A percentile compares a stretch with the other conserved stretches of the same genome.
These are phyloP conservation scores for Heliocidaris erythrogramma DNA, from an alignment of 35 echinoderm and acorn worm species.

Conservation along the genomic window DNA sequence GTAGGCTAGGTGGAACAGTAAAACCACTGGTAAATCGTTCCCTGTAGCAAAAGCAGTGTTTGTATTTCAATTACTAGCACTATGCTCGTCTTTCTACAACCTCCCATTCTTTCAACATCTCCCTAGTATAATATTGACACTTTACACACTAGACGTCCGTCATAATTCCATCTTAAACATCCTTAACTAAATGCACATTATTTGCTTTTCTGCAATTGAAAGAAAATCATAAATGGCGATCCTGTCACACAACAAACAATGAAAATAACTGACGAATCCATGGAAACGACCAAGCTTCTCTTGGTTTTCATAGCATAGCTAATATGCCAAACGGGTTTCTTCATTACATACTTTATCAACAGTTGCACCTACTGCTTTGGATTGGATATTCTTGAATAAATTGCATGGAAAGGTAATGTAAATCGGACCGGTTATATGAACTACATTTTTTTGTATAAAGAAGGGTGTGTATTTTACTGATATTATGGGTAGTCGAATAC, in stretches of 20 bases:
- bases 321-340: not conserved
- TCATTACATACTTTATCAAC: not conserved
- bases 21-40: no score
- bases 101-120: not conserved
- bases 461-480: no score
- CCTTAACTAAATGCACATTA: not conserved
- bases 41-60: not conserved
- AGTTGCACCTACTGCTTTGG: not conserved
- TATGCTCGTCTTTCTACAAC: not conserved
- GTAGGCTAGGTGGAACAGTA: no score
- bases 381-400: no score
- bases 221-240: not conserved
- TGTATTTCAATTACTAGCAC: not conserved
- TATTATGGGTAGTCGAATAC: no score
- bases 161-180: slow-evolving; percentile 5
- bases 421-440: no score
- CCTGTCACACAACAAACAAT: not conserved
- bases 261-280: not conserved
- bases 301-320: not conserved
- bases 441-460: no score
- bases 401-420: no score
- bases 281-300: not conserved
- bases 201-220: not conserved
- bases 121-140: slow-evolving; percentile 9
- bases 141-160: not conserved